These are phyloP conservation scores for Nomada ruficornis DNA, from an alignment of 2,888 invertebrate genomes.

Conservation along the genomic window DNA sequence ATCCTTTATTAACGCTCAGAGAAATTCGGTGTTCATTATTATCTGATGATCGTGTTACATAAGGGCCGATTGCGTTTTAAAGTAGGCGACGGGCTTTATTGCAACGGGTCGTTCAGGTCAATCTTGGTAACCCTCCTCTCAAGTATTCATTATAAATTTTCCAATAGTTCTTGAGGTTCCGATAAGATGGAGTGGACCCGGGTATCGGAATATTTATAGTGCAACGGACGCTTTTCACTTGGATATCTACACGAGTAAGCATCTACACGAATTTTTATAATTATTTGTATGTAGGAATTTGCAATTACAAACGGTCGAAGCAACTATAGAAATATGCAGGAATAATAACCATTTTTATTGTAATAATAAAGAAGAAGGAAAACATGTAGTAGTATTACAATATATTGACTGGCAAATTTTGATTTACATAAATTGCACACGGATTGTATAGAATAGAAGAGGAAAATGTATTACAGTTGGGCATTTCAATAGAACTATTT, in stretches of 20 bases:
- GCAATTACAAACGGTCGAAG: background rate
- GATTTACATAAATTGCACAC: too few relatives aligned
- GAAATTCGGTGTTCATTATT: constrained; percentile 35
- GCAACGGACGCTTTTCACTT: constrained; percentile 14
- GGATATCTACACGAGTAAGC: constrained; percentile 6
- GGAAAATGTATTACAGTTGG: background rate
- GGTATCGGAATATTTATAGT: constrained; percentile 53
- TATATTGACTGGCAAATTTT: too few relatives aligned
- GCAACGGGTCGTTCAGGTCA: constrained; percentile 31
- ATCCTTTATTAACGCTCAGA: background rate
- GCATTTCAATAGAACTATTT: background rate
- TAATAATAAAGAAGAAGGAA: too few relatives aligned
- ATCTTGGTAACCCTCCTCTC: constrained; percentile 24
- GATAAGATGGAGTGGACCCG: constrained; percentile 29
- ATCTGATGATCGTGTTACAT: constrained; percentile 16
- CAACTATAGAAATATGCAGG: too few relatives aligned
- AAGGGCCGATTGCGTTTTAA: constrained; percentile 32
- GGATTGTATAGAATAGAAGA: background rate
- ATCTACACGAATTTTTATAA: too few relatives aligned
- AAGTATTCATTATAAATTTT: constrained; percentile 60
- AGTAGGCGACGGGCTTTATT: constrained; percentile 53
- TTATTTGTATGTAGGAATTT: background rate
- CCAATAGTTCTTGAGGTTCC: constrained; percentile 48
- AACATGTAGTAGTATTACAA: too few relatives aligned
- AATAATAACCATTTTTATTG: too few relatives aligned